A percentile compares a stretch with the other conserved stretches of the same genome.
Evolutionary conservation across 2,888 invertebrate genomes (phyloP).

Genomic region (Athetis lepigone): DNA sequence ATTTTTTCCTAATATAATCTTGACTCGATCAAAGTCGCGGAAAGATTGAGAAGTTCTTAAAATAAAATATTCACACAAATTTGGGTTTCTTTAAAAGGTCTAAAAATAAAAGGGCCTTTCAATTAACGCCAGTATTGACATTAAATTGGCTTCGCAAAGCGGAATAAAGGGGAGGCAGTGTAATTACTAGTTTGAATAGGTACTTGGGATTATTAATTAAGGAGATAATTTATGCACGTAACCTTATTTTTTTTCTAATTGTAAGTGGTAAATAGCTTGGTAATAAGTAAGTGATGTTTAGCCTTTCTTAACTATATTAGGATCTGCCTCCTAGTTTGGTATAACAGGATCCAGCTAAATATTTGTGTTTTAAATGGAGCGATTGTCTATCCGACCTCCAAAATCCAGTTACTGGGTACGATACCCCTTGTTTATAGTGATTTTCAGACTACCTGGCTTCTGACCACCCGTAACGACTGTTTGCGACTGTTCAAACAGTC

Average conservation of each 20-base stretch:
- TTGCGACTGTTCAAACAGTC: too few relatives aligned
- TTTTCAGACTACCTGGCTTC: too few relatives aligned
- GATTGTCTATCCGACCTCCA: too few relatives aligned
- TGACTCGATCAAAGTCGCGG: background rate
- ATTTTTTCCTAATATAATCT: background rate
- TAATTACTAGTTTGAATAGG: conserved; percentile 3
- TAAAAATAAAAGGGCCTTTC: conserved; percentile 16
- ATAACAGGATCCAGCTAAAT: too few relatives aligned
- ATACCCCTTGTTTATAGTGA: too few relatives aligned
- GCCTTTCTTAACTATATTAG: too few relatives aligned
- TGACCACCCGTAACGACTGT: too few relatives aligned
- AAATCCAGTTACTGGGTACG: too few relatives aligned
- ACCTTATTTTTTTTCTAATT: background rate
- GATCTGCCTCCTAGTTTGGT: too few relatives aligned
- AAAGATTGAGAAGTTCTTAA: conserved; percentile 5
- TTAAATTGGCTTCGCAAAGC: background rate
- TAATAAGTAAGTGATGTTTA: too few relatives aligned
- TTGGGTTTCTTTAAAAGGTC: conserved; percentile 23
- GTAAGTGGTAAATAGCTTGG: too few relatives aligned
- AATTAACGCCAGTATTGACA: conserved; percentile 38
- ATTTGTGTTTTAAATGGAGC: too few relatives aligned
- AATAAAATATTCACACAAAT: background rate
- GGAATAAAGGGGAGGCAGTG: background rate
- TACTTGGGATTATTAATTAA: background rate
- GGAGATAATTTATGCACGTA: background rate